phyloP scores from a whole-genome alignment of 35 echinoderm and acorn worm genomes.

The Chiridota heheva region DNA sequence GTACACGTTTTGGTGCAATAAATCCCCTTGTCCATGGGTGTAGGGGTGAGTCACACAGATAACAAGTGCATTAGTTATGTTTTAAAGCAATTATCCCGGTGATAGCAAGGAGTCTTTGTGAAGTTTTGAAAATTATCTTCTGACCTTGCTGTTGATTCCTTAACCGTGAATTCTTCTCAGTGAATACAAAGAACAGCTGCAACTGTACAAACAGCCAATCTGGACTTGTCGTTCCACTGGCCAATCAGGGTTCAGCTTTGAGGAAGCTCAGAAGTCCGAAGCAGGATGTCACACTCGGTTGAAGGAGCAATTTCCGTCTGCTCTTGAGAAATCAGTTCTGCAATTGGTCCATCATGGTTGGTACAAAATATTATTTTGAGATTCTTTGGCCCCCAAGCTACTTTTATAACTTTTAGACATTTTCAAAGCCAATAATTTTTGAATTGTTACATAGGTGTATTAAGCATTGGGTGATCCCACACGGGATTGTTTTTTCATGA shows the following conservation, averaged over 20 bases:
- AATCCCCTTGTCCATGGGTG: too few relatives aligned
- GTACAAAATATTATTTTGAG: conserved; percentile 36
- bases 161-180: conserved; percentile 27
- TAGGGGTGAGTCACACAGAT: too few relatives aligned
- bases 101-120: too few relatives aligned
- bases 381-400: too few relatives aligned
- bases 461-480: too few relatives aligned
- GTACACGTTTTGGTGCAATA: too few relatives aligned
- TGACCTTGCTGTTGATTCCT: too few relatives aligned
- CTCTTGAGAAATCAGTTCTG: conserved; percentile 69
- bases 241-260: conserved; percentile 62
- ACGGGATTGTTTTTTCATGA: too few relatives aligned
- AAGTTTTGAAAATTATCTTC: too few relatives aligned
- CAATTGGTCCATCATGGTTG: conserved; percentile 93
- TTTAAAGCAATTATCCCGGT: too few relatives aligned
- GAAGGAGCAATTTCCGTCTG: conserved; percentile 51
- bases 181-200: conserved; percentile 77
- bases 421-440: not conserved
- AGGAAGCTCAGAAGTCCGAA: conserved; percentile 83
- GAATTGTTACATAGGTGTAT: too few relatives aligned
- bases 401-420: not conserved
- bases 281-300: conserved; percentile 33
- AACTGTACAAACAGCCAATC: conserved; percentile 65
- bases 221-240: conserved; percentile 97
- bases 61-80: too few relatives aligned